Conservation (phyloP, 2,888 invertebrate species). For the Diaprepes abbreviatus region DNA sequence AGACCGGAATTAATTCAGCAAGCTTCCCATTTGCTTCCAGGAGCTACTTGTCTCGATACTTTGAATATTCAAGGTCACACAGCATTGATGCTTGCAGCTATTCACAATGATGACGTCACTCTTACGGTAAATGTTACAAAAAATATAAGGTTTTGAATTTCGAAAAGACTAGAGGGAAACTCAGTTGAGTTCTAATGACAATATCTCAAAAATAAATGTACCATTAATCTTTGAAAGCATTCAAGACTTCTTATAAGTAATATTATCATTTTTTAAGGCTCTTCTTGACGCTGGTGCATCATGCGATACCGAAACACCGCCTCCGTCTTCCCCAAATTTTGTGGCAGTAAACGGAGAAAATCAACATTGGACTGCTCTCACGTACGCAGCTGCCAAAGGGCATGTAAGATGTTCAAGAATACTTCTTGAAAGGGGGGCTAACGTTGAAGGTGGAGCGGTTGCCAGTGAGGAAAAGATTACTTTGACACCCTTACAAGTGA, state of each 20-base stretch:
- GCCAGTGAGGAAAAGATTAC: constrained; percentile 88
- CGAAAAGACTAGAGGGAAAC: too few species aligned
- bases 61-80: constrained; percentile 85
- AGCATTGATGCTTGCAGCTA: constrained; percentile 86
- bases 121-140: constrained; percentile 70
- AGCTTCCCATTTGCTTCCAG: constrained; percentile 81
- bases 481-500: constrained; percentile 87
- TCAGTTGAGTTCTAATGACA: too few species aligned
- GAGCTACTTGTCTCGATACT: constrained; percentile 80
- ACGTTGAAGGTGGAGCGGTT: constrained; percentile 88
- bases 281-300: constrained; percentile 82
- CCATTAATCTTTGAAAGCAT: too few species aligned
- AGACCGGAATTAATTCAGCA: constrained; percentile 83
- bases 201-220: too few species aligned
- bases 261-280: constrained; percentile 61
- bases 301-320: constrained; percentile 85
- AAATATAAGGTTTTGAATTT: too few species aligned
- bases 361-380: constrained; percentile 90
- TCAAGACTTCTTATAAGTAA: too few species aligned
- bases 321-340: constrained; percentile 69
- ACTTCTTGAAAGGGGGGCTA: constrained; percentile 84
- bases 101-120: constrained; percentile 84
- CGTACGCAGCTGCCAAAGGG: constrained; percentile 81
- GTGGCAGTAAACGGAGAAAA: constrained; percentile 76
- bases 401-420: constrained; percentile 71